Evolutionary conservation across 1,140 invertebrate species (phyloP).

Genomic region (Trichonephila inaurata): DNA sequence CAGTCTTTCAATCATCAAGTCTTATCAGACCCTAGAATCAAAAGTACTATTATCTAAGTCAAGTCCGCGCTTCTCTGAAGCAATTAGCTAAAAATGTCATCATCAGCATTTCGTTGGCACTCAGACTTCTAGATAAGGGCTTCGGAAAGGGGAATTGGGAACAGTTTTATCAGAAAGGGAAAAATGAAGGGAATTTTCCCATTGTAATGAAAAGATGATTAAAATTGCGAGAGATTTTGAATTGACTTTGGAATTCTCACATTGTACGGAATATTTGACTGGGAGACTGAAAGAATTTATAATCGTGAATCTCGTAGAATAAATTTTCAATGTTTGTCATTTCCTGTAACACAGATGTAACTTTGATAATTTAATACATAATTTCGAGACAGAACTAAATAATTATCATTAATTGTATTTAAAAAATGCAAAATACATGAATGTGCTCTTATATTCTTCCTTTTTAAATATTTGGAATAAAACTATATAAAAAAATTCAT

Average conservation of each 20-base stretch:
- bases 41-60: conserved; percentile 5
- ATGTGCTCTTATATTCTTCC: no score
- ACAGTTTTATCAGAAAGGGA: conserved; percentile 9
- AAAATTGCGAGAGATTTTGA: conserved; percentile 54
- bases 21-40: conserved; percentile 17
- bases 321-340: neutral
- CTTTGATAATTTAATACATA: neutral
- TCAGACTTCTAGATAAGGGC: neutral
- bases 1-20: conserved; percentile 41
- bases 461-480: no score
- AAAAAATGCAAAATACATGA: no score
- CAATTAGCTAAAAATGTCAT: conserved; percentile 40
- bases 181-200: conserved; percentile 36
- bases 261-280: neutral
- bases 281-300: neutral
- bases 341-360: neutral
- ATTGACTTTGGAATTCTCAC: neutral
- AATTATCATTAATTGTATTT: no score
- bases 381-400: no score
- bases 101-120: conserved; percentile 25
- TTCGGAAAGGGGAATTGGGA: neutral
- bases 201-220: conserved; percentile 64
- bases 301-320: neutral
- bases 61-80: neutral
- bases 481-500: no score